A percentile compares a stretch with the other conserved stretches of the same genome.
Conservation (phyloP, 2,888 invertebrate species). For the Penaeus monodon region DNA sequence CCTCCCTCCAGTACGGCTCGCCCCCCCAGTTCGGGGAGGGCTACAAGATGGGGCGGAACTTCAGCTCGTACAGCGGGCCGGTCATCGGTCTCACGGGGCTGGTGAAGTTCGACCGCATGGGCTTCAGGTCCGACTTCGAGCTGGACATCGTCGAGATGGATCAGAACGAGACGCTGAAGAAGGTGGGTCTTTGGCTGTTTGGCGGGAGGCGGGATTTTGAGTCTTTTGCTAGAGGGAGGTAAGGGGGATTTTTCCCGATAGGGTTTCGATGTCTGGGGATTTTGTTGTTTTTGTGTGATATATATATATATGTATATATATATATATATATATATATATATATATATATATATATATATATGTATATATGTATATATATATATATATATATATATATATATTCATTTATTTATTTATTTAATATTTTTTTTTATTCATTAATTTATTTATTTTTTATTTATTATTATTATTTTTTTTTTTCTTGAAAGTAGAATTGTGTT, state of each 20-base stretch:
- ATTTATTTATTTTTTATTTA: no score
- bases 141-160: constrained; percentile 92
- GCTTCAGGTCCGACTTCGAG: constrained; percentile 90
- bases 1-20: constrained; percentile 44
- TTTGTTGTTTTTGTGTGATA: no score
- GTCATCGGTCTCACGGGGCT: constrained; percentile 74
- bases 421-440: no score
- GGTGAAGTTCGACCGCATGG: constrained; percentile 94
- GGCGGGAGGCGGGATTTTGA: neutral
- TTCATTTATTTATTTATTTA: no score
- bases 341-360: constrained; percentile 26
- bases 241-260: no score
- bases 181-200: constrained; percentile 29
- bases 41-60: neutral
- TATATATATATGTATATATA: constrained; percentile 7
- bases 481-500: no score
- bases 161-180: constrained; percentile 76
- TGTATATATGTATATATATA: constrained; percentile 21
- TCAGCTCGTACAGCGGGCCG: constrained; percentile 30
- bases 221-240: no score
- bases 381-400: neutral
- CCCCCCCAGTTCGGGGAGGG: neutral
- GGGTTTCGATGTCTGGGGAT: no score
- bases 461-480: no score
- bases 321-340: no score